phyloP scores from a whole-genome alignment of 2,113 vertebrate genomes.

The Ophiodon elongatus region DNA sequence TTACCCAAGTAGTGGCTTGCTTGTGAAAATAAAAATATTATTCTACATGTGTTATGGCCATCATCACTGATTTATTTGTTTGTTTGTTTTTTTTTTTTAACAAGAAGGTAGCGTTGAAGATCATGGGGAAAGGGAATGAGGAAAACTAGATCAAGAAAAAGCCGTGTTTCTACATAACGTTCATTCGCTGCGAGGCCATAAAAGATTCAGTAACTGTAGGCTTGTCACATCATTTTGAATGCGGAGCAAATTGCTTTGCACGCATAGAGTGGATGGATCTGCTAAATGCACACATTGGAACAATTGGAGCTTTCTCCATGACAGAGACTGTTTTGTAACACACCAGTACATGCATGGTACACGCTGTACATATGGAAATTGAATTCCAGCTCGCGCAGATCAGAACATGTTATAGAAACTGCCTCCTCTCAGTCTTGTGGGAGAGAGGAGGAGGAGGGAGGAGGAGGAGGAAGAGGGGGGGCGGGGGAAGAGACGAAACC shows the following conservation, averaged over 20 bases:
- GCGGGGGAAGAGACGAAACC: slow-evolving; percentile 32
- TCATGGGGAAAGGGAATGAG: neutral
- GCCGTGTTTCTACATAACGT: neutral
- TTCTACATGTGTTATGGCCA: slow-evolving; percentile 13
- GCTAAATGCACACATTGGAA: slow-evolving; percentile 7
- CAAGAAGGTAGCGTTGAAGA: neutral
- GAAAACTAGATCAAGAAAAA: neutral
- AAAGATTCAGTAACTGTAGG: neutral
- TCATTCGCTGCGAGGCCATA: neutral
- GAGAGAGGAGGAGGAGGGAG: slow-evolving; percentile 57
- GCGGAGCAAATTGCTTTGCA: neutral
- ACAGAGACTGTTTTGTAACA: slow-evolving; percentile 9
- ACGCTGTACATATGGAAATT: slow-evolving; percentile 34
- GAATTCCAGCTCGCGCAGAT: slow-evolving; percentile 36
- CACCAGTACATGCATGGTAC: slow-evolving; percentile 8
- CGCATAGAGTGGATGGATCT: neutral
- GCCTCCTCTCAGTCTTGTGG: slow-evolving; percentile 69
- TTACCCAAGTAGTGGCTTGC: slow-evolving; percentile 46
- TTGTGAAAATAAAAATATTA: slow-evolving; percentile 72
- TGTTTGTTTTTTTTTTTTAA: neutral
- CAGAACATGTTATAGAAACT: slow-evolving; percentile 35
- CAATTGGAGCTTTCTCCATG: neutral
- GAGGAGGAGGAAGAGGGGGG: neutral
- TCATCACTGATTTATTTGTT: slow-evolving; percentile 6
- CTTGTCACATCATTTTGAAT: neutral